Conservation (phyloP, 2,113 vertebrate genomes). For the Hystrix brachyura region DNA sequence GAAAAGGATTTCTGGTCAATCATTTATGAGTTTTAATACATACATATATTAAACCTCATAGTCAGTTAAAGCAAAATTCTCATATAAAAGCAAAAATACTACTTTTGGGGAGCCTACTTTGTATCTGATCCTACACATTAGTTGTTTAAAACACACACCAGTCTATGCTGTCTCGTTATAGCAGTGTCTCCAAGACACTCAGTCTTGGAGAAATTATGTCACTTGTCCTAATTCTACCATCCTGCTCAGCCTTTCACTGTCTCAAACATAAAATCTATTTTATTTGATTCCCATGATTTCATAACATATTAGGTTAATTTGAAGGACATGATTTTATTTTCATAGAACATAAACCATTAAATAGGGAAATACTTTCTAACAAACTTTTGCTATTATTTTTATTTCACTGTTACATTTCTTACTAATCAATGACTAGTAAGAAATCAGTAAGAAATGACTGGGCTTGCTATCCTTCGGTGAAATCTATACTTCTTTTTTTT, state of each 20-base stretch:
- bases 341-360: background rate
- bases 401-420: constrained; percentile 49
- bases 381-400: background rate
- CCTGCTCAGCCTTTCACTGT: background rate
- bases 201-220: background rate
- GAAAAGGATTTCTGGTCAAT: background rate
- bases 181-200: background rate
- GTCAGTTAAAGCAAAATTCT: background rate
- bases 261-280: constrained; percentile 17
- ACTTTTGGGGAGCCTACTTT: background rate
- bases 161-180: background rate
- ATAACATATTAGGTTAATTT: background rate
- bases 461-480: background rate
- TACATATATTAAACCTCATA: background rate
- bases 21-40: background rate
- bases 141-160: background rate
- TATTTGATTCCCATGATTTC: background rate
- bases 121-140: background rate
- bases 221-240: background rate
- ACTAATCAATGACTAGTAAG: background rate
- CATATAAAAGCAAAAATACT: background rate
- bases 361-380: background rate
- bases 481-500: background rate
- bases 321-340: constrained; percentile 37
- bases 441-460: background rate